Evolutionary conservation across 2,888 invertebrate species (phyloP), one percentile per base, ranked within the genome.

Genomic region (Tortricodes alternella): DNA sequence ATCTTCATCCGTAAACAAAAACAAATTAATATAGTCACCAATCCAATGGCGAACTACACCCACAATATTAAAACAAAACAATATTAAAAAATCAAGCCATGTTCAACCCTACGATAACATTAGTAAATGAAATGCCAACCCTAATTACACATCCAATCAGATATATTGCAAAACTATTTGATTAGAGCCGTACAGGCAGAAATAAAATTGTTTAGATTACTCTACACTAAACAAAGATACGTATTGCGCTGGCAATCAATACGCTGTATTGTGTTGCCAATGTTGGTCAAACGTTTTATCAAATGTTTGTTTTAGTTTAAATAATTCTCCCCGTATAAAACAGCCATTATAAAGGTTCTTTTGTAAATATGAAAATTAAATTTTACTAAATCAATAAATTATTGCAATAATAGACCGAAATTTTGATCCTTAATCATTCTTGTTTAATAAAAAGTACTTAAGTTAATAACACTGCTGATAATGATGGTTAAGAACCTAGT

Each of bases 151-250:
- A 46, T 21, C 46, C 46, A 46, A 46, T 46, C 21, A 9, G 46
- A 46, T 34, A 46, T 8, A 34, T 34, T 46, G 34, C 21, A 21
- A 19, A 29, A 13, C 21, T 34, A 34, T 46, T 46, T 46, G 15
- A 21, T 46, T 44, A 44, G 27, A 21, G 21, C 44, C n/a, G 4
- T 32, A 21, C 21, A 21, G 7, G 3, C 8, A 6, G 21, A 15
- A 8, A 46, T 46, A 46, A 34, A 46, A 46, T 46, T 46, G 34
- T 46, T 46, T 46, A 34, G 21, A 34, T 46, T 34, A 34, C 32
- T 29, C 32, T 46, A 21, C 32, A 13, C 21, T 13, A 15, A 9
- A 15, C 41, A 41, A 41, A 41, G 15, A 24, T 41, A 9, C 23
- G 23, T 9, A 15, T 41, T 15, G 13, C 18, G 44, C 29, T 34